Conservation (phyloP, 1,140 invertebrate genomes). For the Drosophila busckii region DNA sequence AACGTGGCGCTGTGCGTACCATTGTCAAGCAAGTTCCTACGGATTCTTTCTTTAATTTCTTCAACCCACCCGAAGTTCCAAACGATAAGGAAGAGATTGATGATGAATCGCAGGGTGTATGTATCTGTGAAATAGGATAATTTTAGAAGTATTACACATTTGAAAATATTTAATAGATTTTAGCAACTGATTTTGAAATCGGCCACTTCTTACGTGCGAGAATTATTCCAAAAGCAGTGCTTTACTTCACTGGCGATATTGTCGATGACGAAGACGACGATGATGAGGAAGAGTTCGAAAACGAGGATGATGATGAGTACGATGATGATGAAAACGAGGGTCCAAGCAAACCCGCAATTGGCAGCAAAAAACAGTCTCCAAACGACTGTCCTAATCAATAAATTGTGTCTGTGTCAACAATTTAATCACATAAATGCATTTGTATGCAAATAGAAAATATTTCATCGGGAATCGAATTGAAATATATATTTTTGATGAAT, state of each 20-base stretch:
- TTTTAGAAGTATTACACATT: background rate
- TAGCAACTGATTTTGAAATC: conserved; percentile 97
- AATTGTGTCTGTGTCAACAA: too few relatives aligned
- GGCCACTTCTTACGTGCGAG: conserved; percentile 98
- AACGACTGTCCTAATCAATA: conserved; percentile 76
- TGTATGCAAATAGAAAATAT: too few relatives aligned
- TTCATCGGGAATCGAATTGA: too few relatives aligned
- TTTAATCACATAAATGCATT: too few relatives aligned
- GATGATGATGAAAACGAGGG: conserved; percentile 40
- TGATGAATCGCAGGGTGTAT: conserved; percentile 83
- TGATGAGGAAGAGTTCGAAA: conserved; percentile 79
- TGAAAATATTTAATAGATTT: conserved; percentile 80
- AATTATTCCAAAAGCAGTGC: conserved; percentile 94
- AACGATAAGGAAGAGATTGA: conserved; percentile 84
- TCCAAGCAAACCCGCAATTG: conserved; percentile 26
- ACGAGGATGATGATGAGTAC: conserved; percentile 77
- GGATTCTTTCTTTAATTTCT: conserved; percentile 99
- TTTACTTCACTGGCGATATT: conserved; percentile 95
- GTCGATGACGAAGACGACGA: conserved; percentile 89
- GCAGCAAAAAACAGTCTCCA: conserved; percentile 65
- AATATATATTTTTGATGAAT: conserved; percentile 74
- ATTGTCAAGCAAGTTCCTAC: conserved; percentile 96
- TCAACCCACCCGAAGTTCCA: conserved; percentile 89
- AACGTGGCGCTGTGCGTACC: conserved; percentile 92
- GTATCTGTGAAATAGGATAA: background rate